Evolutionary conservation across 2,888 invertebrate genomes (phyloP), one percentile per base, ranked within the genome.

Genomic region (Agrochola lota): DNA sequence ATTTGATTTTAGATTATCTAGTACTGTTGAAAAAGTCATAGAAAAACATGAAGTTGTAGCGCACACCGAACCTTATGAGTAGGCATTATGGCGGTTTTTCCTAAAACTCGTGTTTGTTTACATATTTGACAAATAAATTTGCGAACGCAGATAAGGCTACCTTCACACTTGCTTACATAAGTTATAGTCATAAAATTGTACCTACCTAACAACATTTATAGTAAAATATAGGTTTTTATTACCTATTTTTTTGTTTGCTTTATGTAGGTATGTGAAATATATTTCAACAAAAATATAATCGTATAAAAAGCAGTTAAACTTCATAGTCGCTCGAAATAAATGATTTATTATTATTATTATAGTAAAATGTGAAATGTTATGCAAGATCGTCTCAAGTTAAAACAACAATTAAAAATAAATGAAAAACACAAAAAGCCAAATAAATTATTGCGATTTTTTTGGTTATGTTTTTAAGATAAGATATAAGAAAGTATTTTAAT

Each of bases 301-400:
- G 2, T 26, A 30, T 30, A 71, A 73, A 70, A 26, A 20, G 23
- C 46, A 35, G 17, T 73, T 30, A 26, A 43, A 72, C 23, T 9
- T 7, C 0, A 20, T 30, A n/a, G n/a, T n/a, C n/a, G n/a, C n/a
- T n/a, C n/a, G n/a, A n/a, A n/a, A n/a, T n/a, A n/a, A n/a, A n/a
- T n/a, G n/a, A n/a, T n/a, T n/a, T n/a, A n/a, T n/a, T n/a, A n/a
- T n/a, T n/a, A n/a, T n/a, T n/a, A n/a, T n/a, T n/a, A n/a, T n/a
- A 74, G 43, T 74, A 74, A 74, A 74, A 74, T 57, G n/a, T 74
- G 20, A 30, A 57, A n/a, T 35, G 55, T 57, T 12, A 59, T 6
- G 43, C 30, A 57, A 74, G 2, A 46, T 46, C 40, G 43, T 23
- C 1, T 4, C 15, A 17, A 43, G 55, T 30, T 30, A 43, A 46